These are phyloP conservation scores for Pseudoatta argentina DNA, from an alignment of 1,140 invertebrate species.

Conservation along the genomic window DNA sequence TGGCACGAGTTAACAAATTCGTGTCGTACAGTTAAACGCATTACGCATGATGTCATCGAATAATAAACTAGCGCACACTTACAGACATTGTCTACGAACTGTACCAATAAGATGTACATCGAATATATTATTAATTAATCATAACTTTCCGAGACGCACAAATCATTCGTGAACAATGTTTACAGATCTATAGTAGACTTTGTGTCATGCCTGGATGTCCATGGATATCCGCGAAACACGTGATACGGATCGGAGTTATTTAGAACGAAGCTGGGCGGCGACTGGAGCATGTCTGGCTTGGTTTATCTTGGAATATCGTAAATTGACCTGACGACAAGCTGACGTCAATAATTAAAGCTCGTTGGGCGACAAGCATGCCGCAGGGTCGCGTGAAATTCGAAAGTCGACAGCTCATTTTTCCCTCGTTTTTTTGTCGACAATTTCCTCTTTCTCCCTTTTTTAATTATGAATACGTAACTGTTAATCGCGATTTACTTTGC, in stretches of 20 bases:
- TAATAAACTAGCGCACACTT: constrained; percentile 8
- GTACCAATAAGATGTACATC: neutral
- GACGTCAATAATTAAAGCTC: constrained; percentile 86
- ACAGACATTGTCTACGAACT: too few relatives aligned
- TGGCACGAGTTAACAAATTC: constrained; percentile 48
- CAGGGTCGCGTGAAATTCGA: constrained; percentile 66
- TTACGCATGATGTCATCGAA: constrained; percentile 52
- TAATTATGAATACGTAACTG: constrained; percentile 22
- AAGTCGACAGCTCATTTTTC: constrained; percentile 26
- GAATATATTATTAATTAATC: neutral
- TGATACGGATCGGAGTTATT: constrained; percentile 46
- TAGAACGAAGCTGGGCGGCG: constrained; percentile 54
- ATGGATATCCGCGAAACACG: neutral
- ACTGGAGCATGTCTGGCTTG: constrained; percentile 67
- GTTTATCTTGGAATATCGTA: constrained; percentile 84
- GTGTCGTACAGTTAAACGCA: constrained; percentile 55
- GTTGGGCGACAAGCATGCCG: constrained; percentile 74
- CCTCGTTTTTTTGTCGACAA: neutral
- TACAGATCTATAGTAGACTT: neutral
- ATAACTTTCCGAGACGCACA: neutral
- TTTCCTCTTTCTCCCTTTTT: neutral
- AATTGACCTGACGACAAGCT: constrained; percentile 85
- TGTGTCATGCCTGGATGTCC: neutral
- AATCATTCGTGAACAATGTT: neutral
- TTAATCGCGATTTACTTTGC: constrained; percentile 67